A percentile compares a stretch with the other conserved stretches of the same genome.
These are phyloP conservation scores for Sarcophaga bullata DNA, from an alignment of 1,140 invertebrate species.

Conservation along the genomic window DNA sequence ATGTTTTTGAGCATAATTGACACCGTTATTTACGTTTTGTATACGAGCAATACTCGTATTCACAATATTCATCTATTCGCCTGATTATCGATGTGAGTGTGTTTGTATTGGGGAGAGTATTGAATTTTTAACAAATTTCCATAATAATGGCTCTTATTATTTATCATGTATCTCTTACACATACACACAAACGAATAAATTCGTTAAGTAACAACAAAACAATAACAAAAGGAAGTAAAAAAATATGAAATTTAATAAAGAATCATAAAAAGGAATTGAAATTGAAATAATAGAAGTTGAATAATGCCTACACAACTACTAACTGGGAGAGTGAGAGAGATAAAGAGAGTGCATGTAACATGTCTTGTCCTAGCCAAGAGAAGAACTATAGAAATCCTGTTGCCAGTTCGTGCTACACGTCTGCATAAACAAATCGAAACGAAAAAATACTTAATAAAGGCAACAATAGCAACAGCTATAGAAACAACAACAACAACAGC, in stretches of 20 bases:
- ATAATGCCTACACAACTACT: not conserved
- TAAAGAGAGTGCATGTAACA: not conserved
- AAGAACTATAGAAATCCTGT: constrained; percentile 7
- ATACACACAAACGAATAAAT: not conserved
- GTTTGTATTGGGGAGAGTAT: not conserved
- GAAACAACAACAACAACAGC: not conserved
- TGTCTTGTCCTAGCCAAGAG: not conserved
- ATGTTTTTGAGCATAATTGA: too few relatives aligned
- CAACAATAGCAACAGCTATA: not conserved
- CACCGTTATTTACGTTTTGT: too few relatives aligned
- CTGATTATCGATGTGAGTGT: not conserved
- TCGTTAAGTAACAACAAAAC: not conserved
- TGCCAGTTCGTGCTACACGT: not conserved
- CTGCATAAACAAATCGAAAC: not conserved
- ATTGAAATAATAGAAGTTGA: not conserved
- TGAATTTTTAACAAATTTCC: not conserved
- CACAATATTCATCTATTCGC: too few relatives aligned
- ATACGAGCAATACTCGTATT: too few relatives aligned
- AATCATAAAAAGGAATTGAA: not conserved
- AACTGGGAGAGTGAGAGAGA: too few relatives aligned
- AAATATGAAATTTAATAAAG: constrained; percentile 21
- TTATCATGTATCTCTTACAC: not conserved
- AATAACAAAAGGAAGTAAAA: not conserved
- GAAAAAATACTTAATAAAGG: not conserved
- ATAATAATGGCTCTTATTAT: not conserved